Percentiles rank a stretch among this genome's conserved stretches.
Conservation (phyloP, 2,888 invertebrate species). For the Sialis fuliginosa region DNA sequence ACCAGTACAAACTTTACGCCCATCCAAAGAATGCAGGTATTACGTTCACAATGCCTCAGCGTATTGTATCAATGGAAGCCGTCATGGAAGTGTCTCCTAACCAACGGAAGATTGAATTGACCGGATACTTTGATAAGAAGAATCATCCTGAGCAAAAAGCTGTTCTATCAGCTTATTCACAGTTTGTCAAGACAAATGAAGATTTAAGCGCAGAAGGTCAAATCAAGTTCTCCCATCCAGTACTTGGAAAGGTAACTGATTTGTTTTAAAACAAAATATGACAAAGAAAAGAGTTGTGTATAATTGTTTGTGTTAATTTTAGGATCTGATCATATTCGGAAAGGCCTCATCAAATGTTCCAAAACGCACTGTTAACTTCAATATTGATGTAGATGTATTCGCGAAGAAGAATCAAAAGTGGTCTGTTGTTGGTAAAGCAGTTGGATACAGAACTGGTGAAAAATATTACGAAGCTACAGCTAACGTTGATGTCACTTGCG, state of each 20-base stretch:
- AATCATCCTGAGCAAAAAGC: conserved; percentile 51
- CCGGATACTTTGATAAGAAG: conserved; percentile 52
- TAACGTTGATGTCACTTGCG: conserved; percentile 25
- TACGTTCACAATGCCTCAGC: conserved; percentile 45
- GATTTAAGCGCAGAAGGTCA: conserved; percentile 32
- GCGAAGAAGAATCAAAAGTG: conserved; percentile 38
- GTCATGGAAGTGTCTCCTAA: conserved; percentile 9
- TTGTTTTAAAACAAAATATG: conserved; percentile 1
- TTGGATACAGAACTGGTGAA: conserved; percentile 10
- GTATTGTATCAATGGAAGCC: conserved; percentile 45
- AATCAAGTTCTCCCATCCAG: conserved; percentile 47
- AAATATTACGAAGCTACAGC: conserved; percentile 26
- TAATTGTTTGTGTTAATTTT: conserved; percentile 6
- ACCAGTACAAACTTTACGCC: conserved; percentile 46
- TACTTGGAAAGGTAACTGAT: conserved; percentile 34
- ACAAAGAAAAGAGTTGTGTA: conserved; percentile 5
- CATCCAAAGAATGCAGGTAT: conserved; percentile 45
- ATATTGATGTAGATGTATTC: conserved; percentile 38
- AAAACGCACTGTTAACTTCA: conserved; percentile 21
- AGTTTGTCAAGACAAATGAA: conserved; percentile 30
- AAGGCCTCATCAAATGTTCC: conserved; percentile 24
- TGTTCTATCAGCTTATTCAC: conserved; percentile 32
- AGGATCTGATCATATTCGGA: conserved; percentile 29
- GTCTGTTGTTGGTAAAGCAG: conserved; percentile 19
- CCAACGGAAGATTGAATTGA: conserved; percentile 28